Conservation (phyloP, 2,888 invertebrate genomes). For the Candidula unifasciata region DNA sequence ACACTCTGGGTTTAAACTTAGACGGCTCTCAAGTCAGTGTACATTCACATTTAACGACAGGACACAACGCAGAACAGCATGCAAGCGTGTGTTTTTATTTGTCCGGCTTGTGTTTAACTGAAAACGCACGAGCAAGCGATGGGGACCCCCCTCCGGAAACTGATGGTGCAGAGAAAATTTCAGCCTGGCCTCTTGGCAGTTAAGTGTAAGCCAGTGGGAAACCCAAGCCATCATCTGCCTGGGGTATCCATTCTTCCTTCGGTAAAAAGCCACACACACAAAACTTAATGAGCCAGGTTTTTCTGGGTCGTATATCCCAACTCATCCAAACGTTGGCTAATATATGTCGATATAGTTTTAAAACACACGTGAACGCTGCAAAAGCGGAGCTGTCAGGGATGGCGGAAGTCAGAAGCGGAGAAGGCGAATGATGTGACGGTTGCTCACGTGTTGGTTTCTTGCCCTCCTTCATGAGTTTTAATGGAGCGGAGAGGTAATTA, state of each 20-base stretch:
- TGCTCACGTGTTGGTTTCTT: too few relatives aligned
- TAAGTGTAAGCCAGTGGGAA: neutral
- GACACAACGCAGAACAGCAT: neutral
- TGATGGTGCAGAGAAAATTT: slow-evolving; percentile 7
- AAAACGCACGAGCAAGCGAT: slow-evolving; percentile 1
- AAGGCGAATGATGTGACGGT: too few relatives aligned
- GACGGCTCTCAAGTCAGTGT: neutral
- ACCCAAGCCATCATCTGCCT: neutral
- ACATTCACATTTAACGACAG: neutral
- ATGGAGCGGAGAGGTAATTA: too few relatives aligned
- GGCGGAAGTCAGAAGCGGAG: too few relatives aligned
- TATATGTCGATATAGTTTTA: neutral
- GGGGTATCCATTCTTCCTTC: neutral
- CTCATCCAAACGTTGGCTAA: neutral
- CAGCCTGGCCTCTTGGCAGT: slow-evolving; percentile 4
- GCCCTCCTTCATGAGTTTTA: too few relatives aligned
- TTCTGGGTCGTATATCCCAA: slow-evolving; percentile 11
- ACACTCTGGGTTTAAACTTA: neutral
- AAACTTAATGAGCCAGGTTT: slow-evolving; percentile 10
- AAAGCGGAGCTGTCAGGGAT: too few relatives aligned
- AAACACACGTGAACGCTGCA: neutral
- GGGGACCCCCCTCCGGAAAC: slow-evolving; percentile 11
- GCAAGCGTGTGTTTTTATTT: slow-evolving; percentile 31
- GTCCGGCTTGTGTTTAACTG: slow-evolving; percentile 6
- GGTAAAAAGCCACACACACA: slow-evolving; percentile 13